A percentile compares a stretch with the other conserved stretches of the same genome.
Conservation (phyloP, 2,113 vertebrate genomes). For the Pimephales promelas region DNA sequence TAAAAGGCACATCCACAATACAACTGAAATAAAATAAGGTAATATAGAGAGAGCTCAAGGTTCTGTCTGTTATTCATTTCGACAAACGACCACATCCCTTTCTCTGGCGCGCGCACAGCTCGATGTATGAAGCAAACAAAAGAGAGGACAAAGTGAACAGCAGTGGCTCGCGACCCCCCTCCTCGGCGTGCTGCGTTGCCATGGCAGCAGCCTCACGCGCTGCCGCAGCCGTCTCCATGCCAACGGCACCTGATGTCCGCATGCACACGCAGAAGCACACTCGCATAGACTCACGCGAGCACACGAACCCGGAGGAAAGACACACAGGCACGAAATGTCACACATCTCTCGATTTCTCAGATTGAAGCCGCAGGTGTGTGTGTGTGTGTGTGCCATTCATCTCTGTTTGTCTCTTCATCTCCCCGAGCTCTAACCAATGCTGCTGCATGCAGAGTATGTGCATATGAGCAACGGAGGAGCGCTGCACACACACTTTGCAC, state of each 20-base stretch:
- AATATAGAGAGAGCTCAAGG: conserved; percentile 18
- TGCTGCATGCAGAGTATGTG: conserved; percentile 24
- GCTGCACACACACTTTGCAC: conserved; percentile 8
- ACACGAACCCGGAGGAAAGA: background rate
- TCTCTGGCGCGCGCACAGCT: conserved; percentile 36
- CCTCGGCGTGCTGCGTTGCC: conserved; percentile 74
- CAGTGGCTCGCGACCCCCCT: conserved; percentile 60
- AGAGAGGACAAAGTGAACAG: conserved; percentile 63
- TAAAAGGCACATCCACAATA: background rate
- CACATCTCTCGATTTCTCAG: conserved; percentile 3
- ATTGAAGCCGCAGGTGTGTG: conserved; percentile 53
- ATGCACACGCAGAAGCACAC: conserved; percentile 1
- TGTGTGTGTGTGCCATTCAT: conserved; percentile 41
- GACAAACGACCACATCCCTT: background rate
- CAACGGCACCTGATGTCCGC: conserved; percentile 75
- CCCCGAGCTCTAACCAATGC: conserved; percentile 40
- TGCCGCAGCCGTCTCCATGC: conserved; percentile 75
- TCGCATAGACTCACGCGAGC: background rate
- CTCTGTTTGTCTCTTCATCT: conserved; percentile 14
- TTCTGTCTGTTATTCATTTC: background rate
- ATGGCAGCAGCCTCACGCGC: conserved; percentile 73
- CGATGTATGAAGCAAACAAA: conserved; percentile 52
- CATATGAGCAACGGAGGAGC: conserved; percentile 21
- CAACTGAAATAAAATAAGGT: background rate
- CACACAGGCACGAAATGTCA: conserved; percentile 7